phyloP scores from a whole-genome alignment of 2,797 vertebrate species.

The Gymnothorax javanicus region DNA sequence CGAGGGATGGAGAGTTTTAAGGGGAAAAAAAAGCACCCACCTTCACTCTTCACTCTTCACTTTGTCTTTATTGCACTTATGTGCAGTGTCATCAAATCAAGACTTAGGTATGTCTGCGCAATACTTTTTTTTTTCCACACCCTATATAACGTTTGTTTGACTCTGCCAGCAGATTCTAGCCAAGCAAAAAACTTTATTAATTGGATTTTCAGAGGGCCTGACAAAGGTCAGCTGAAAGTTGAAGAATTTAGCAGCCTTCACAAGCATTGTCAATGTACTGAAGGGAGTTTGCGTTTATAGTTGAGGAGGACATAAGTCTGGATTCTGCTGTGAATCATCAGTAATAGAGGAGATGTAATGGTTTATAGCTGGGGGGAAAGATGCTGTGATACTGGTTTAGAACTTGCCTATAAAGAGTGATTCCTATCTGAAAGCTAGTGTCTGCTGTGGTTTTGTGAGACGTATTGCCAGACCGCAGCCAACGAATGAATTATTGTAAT shows the following conservation, averaged over 20 bases:
- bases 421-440: background rate
- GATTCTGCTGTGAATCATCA: background rate
- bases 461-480: background rate
- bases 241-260: background rate
- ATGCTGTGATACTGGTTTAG: background rate
- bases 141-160: background rate
- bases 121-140: background rate
- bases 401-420: background rate
- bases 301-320: background rate
- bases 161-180: background rate
- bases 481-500: background rate
- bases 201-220: slow-evolving; percentile 9
- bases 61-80: background rate
- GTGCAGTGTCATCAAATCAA: background rate
- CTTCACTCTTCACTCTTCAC: background rate
- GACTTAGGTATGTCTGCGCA: background rate
- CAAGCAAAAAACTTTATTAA: slow-evolving; percentile 5
- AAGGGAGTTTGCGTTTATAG: background rate
- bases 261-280: background rate
- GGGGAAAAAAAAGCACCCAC: slow-evolving; percentile 10
- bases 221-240: background rate
- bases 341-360: background rate
- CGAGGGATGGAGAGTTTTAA: background rate
- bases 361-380: background rate
- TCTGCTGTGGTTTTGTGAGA: background rate